Percentiles rank a stretch among this genome's conserved stretches.
Conservation (phyloP, 2,888 invertebrate species). For the Eulithis prunata region DNA sequence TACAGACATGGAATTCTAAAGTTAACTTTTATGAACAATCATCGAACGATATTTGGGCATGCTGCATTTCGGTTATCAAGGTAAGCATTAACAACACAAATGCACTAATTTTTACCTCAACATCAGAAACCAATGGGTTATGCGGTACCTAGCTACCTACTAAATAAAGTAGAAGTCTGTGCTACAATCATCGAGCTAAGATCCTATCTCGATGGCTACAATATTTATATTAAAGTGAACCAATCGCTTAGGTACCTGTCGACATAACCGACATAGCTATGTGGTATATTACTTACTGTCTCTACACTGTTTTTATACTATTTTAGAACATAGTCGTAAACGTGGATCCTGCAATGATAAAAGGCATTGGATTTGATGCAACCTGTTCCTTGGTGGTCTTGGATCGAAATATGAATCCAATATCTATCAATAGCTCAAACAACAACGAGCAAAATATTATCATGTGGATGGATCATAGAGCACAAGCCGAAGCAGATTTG, state of each 20-base stretch:
- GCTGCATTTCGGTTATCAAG: slow-evolving; percentile 89
- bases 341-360: slow-evolving; percentile 84
- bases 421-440: slow-evolving; percentile 88
- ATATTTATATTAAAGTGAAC: no score
- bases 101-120: no score
- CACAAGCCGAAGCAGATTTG: slow-evolving; percentile 89
- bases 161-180: no score
- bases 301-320: slow-evolving; percentile 8
- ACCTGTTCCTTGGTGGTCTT: slow-evolving; percentile 96
- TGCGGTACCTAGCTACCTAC: no score
- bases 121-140: no score
- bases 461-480: slow-evolving; percentile 97
- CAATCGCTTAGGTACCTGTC: no score
- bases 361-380: slow-evolving; percentile 97
- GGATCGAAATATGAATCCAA: slow-evolving; percentile 87
- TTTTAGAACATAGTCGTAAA: slow-evolving; percentile 85
- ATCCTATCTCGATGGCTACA: no score
- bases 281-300: not conserved
- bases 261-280: no score
- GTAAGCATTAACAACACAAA: slow-evolving; percentile 72
- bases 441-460: slow-evolving; percentile 91
- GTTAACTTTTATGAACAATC: slow-evolving; percentile 95
- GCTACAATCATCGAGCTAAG: no score
- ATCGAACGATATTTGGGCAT: slow-evolving; percentile 94
- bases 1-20: slow-evolving; percentile 91